A percentile compares a stretch with the other conserved stretches of the same genome.
Evolutionary conservation across 2,113 vertebrate genomes (phyloP).

Genomic region (Dipodomys merriami): DNA sequence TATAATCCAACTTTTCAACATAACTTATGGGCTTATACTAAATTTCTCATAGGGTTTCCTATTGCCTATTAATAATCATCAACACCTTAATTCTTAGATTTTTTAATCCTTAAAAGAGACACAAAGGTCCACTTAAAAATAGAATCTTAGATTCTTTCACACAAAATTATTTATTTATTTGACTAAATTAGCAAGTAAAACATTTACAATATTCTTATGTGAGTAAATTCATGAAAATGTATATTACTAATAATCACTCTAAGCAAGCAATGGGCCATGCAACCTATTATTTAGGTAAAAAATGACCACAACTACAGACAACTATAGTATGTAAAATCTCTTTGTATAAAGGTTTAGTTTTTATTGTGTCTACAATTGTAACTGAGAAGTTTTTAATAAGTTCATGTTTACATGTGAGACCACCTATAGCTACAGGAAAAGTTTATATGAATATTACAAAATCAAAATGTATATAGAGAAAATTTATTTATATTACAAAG

Average conservation of each 20-base stretch:
- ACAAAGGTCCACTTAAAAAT: background rate
- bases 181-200: background rate
- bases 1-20: constrained; percentile 43
- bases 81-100: constrained; percentile 9
- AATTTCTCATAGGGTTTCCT: no score
- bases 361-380: constrained; percentile 33
- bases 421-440: background rate
- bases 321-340: constrained; percentile 24
- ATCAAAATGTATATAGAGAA: background rate
- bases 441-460: background rate
- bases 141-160: constrained; percentile 37
- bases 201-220: background rate
- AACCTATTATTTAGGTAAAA: background rate
- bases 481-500: constrained; percentile 48
- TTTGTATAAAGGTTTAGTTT: background rate
- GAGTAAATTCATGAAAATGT: constrained; percentile 23
- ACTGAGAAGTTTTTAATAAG: background rate
- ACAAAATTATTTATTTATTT: constrained; percentile 19
- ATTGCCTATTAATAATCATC: background rate
- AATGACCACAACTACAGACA: background rate
- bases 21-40: background rate
- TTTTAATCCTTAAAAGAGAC: background rate
- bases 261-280: background rate
- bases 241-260: constrained; percentile 31
- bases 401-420: background rate